Conservation (phyloP, 2,888 invertebrate genomes). For the Drosophila quinaria region DNA sequence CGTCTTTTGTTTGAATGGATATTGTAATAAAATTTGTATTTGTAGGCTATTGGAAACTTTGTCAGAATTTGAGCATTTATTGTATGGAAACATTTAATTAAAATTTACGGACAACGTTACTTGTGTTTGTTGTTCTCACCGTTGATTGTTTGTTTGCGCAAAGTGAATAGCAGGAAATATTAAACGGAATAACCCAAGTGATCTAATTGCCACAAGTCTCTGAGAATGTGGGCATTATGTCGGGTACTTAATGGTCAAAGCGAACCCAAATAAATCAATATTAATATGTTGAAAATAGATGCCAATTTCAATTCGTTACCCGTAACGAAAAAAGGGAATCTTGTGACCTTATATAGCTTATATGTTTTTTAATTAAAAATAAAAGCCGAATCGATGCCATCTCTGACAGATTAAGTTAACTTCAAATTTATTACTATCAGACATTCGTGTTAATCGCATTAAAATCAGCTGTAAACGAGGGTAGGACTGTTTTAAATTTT, state of each 20-base stretch:
- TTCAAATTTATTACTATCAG: too few species aligned
- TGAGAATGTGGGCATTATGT: conserved; percentile 66
- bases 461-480: too few species aligned
- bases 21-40: conserved; percentile 54
- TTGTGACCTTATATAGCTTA: not conserved
- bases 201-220: conserved; percentile 78
- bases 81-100: conserved; percentile 72
- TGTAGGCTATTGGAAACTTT: conserved; percentile 74
- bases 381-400: too few species aligned
- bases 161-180: conserved; percentile 63
- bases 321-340: not conserved
- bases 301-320: not conserved
- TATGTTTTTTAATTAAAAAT: too few species aligned
- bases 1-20: conserved; percentile 63
- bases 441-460: too few species aligned
- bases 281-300: conserved; percentile 29
- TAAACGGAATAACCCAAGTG: conserved; percentile 81
- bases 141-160: conserved; percentile 43
- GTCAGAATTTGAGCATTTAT: conserved; percentile 51
- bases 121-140: conserved; percentile 21
- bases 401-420: too few species aligned
- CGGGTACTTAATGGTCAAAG: conserved; percentile 32
- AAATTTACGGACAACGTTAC: conserved; percentile 65
- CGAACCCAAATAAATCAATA: conserved; percentile 39
- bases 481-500: too few species aligned